Evolutionary conservation across 2,113 vertebrate species (phyloP), one percentile per base, ranked within the genome.

Genomic region (Monopterus albus): DNA sequence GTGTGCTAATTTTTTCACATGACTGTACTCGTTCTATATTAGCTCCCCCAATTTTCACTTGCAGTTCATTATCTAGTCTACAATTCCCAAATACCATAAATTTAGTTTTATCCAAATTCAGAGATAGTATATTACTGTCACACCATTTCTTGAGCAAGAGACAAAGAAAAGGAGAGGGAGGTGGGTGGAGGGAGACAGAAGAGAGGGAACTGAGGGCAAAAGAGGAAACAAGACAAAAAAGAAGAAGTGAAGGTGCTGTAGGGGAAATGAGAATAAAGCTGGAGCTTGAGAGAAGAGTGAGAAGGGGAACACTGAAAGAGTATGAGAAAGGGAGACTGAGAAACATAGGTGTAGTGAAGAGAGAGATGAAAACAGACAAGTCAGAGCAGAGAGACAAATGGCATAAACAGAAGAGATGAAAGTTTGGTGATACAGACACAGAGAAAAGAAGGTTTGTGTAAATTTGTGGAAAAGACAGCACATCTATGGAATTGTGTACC

Each of bases 131-230:
- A n/a, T n/a, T n/a, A n/a, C n/a, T n/a, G n/a, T n/a, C n/a, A n/a
- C n/a, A n/a, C n/a, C n/a, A n/a, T n/a, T n/a, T n/a, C n/a, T n/a
- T n/a, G n/a, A 66, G 52, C 3, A 47, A 75, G 69, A 63, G 67
- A 85, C 66, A 82, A 78, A 80, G 59, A 51, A 23, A 66, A 50
- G 63, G 38, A 71, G 57, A 79, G 67, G 59, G 79, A 79, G 74
- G 68, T 43, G 59, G 62, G 46, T 26, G 5, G 15, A 29, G 18
- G 7, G 40, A 33, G 42, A 47, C n/a, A n/a, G 28, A 21, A 78
- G 29, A 40, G 57, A 23, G 47, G 18, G 33, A 42, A 25, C 42
- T 29, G 63, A 39, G 62, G 66, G 46, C 52, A 75, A 75, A 72
- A 46, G 18, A 78, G 23, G 55, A 79, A 63, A 63, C 13, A 6